These are phyloP conservation scores for Synergus laeviventris DNA, from an alignment of 2,888 invertebrate genomes.

Conservation along the genomic window DNA sequence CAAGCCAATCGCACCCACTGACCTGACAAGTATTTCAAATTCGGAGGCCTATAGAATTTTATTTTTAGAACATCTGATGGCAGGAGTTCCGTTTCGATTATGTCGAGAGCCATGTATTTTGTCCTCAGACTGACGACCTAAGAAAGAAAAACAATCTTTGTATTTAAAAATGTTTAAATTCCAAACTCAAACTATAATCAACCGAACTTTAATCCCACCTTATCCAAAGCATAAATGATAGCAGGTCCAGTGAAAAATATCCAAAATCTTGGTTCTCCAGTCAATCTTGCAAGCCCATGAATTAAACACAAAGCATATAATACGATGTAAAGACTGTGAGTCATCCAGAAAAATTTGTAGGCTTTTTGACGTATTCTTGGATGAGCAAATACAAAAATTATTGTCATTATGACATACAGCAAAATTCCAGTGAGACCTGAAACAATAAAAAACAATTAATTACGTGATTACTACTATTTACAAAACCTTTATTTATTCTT, in stretches of 20 bases:
- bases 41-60: slow-evolving; percentile 96
- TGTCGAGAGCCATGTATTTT: slow-evolving; percentile 93
- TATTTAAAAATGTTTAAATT: slow-evolving; percentile 27
- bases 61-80: slow-evolving; percentile 97
- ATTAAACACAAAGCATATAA: slow-evolving; percentile 91
- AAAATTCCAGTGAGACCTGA: slow-evolving; percentile 91
- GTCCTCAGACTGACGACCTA: slow-evolving; percentile 93
- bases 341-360: slow-evolving; percentile 96
- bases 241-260: slow-evolving; percentile 95
- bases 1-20: slow-evolving; percentile 96
- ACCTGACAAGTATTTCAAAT: slow-evolving; percentile 95
- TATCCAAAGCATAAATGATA: slow-evolving; percentile 91
- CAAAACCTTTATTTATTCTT: no score
- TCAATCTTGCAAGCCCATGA: slow-evolving; percentile 93
- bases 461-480: not conserved
- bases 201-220: slow-evolving; percentile 75
- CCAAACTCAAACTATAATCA: no score
- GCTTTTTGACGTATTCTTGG: slow-evolving; percentile 94
- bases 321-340: slow-evolving; percentile 92
- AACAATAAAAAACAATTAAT: slow-evolving; percentile 52
- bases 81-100: slow-evolving; percentile 93
- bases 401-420: slow-evolving; percentile 92
- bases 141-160: not conserved
- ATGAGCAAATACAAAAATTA: slow-evolving; percentile 98
- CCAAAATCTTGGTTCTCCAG: slow-evolving; percentile 95